Percentiles rank a stretch among this genome's conserved stretches.
Conservation (phyloP, 2,113 vertebrate species). For the Oplegnathus fasciatus region DNA sequence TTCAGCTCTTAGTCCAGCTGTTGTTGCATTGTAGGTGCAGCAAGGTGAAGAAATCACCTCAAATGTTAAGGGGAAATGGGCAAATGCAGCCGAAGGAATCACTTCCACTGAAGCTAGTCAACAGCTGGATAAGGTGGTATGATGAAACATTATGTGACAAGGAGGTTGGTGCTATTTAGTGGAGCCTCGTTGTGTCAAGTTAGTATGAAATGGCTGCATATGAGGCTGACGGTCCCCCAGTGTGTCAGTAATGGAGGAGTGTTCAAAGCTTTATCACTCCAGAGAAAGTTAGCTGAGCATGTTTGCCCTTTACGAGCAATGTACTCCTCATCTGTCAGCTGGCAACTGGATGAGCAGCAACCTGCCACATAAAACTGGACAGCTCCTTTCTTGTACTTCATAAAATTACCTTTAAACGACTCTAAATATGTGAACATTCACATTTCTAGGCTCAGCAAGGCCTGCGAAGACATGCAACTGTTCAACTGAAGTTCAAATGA, state of each 20-base stretch:
- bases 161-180: neutral
- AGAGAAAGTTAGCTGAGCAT: neutral
- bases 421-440: neutral
- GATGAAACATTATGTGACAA: neutral
- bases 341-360: neutral
- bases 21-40: neutral
- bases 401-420: neutral
- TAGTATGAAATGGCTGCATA: too few relatives aligned
- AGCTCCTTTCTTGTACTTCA: neutral
- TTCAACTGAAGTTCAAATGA: neutral
- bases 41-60: neutral
- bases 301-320: neutral
- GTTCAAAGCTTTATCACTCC: neutral
- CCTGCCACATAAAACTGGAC: neutral
- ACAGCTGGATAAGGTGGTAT: neutral
- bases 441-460: neutral
- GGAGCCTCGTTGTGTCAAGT: neutral
- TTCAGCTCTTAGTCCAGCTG: neutral
- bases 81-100: neutral
- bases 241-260: neutral
- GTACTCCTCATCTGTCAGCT: neutral
- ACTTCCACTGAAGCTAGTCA: neutral
- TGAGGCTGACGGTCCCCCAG: neutral
- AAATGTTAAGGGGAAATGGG: neutral
- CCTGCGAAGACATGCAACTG: neutral